Evolutionary conservation across 2,888 invertebrate genomes (phyloP).

Genomic region (Phlogophora meticulosa): DNA sequence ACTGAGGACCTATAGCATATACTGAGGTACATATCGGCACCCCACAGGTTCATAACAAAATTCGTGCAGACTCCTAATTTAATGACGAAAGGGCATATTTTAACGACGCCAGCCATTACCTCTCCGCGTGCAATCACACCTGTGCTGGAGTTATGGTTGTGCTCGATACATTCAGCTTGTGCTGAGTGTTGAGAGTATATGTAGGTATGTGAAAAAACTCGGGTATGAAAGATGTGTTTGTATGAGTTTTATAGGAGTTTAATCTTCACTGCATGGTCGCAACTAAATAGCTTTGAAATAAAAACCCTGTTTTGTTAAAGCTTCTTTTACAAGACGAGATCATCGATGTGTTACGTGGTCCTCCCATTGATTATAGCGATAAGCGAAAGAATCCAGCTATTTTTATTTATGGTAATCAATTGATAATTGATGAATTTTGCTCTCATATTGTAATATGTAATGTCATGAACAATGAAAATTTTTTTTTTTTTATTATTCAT

Average conservation of each 20-base stretch:
- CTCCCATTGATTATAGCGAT: neutral
- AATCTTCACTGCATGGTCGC: neutral
- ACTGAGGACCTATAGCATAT: neutral
- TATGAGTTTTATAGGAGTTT: neutral
- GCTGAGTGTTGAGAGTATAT: neutral
- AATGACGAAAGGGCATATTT: constrained; percentile 77
- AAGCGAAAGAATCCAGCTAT: no score
- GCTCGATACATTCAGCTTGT: constrained; percentile 52
- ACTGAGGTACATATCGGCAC: neutral
- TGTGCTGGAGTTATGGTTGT: constrained; percentile 67
- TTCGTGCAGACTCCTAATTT: constrained; percentile 74
- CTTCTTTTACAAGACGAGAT: no score
- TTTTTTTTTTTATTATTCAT: no score
- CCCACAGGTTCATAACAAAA: constrained; percentile 38
- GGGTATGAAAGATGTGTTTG: constrained; percentile 2
- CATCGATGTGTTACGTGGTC: neutral
- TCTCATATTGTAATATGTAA: no score
- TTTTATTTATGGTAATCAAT: no score
- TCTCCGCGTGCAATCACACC: constrained; percentile 72
- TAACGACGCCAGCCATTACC: constrained; percentile 72
- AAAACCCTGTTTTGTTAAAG: no score
- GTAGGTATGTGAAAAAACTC: constrained; percentile 5
- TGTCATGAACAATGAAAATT: no score
- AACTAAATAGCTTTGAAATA: no score
- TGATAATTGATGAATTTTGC: no score